Conservation (phyloP, 1,140 invertebrate genomes). For the Anastatus disparis region DNA sequence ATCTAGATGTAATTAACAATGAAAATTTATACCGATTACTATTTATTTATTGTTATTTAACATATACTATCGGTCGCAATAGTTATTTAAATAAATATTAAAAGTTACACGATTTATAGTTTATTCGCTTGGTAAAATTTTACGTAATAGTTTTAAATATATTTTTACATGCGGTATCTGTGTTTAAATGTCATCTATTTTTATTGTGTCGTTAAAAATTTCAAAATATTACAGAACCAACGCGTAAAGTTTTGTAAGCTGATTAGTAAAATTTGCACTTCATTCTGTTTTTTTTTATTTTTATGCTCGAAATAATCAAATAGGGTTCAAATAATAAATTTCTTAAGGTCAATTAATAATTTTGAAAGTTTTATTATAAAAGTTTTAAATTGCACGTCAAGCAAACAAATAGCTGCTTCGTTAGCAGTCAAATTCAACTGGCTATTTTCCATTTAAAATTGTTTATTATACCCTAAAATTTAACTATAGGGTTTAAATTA, state of each 20-base stretch:
- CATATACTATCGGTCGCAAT: too few relatives aligned
- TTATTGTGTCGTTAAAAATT: not conserved
- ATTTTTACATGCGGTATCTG: not conserved
- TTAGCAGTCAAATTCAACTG: not conserved
- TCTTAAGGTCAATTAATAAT: not conserved
- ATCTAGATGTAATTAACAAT: too few relatives aligned
- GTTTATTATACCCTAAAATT: not conserved
- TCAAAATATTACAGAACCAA: not conserved
- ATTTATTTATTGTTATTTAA: too few relatives aligned
- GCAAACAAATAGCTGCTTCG: not conserved
- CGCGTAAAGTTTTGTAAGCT: not conserved
- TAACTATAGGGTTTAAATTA: not conserved
- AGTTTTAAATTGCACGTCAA: not conserved
- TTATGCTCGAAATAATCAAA: not conserved
- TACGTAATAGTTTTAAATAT: not conserved
- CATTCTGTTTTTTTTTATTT: too few relatives aligned
- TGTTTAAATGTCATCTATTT: not conserved
- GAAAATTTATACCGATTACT: too few relatives aligned
- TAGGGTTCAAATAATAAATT: not conserved
- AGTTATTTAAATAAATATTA: too few relatives aligned
- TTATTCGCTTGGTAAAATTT: not conserved
- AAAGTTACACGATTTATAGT: too few relatives aligned
- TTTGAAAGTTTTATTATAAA: too few relatives aligned
- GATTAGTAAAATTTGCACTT: too few relatives aligned
- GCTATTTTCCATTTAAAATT: not conserved